These are phyloP conservation scores for Semaprochilodus insignis DNA, from an alignment of 2,797 vertebrate species.

Conservation along the genomic window DNA sequence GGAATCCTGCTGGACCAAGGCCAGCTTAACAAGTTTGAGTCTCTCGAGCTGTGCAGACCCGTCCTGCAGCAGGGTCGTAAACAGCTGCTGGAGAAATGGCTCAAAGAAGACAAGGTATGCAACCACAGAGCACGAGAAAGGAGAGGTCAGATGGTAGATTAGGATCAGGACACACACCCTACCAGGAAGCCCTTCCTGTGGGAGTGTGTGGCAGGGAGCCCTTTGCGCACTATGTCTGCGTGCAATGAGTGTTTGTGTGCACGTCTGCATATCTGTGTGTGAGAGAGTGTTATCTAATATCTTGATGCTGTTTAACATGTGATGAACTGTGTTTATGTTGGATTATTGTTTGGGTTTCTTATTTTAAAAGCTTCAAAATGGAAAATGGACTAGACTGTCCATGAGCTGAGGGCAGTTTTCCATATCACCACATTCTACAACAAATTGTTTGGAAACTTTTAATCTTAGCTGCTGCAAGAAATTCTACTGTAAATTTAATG, in stretches of 20 bases:
- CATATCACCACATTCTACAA: background rate
- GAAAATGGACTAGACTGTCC: constrained; percentile 15
- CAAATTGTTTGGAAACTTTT: too few relatives aligned
- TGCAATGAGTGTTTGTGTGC: background rate
- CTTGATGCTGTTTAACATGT: constrained; percentile 50
- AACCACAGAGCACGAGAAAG: background rate
- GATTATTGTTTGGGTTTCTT: constrained; percentile 18
- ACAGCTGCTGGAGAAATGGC: constrained; percentile 96
- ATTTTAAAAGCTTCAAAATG: constrained; percentile 12
- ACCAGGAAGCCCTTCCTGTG: constrained; percentile 43
- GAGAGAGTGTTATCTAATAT: constrained; percentile 40
- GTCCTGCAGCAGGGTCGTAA: constrained; percentile 97
- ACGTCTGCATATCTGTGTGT: background rate
- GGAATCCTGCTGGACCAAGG: constrained; percentile 97
- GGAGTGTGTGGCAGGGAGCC: background rate
- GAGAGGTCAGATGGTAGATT: constrained; percentile 20
- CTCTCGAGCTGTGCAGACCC: constrained; percentile 95
- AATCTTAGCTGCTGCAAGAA: too few relatives aligned
- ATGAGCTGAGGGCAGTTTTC: background rate
- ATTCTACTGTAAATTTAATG: too few relatives aligned
- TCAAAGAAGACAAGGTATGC: constrained; percentile 96
- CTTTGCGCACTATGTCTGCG: background rate
- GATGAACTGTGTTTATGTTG: constrained; percentile 64
- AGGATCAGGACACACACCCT: constrained; percentile 37
- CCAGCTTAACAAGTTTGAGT: constrained; percentile 97